Evolutionary conservation across 2,888 invertebrate genomes (phyloP).

Genomic region (Drosophila borealis): DNA sequence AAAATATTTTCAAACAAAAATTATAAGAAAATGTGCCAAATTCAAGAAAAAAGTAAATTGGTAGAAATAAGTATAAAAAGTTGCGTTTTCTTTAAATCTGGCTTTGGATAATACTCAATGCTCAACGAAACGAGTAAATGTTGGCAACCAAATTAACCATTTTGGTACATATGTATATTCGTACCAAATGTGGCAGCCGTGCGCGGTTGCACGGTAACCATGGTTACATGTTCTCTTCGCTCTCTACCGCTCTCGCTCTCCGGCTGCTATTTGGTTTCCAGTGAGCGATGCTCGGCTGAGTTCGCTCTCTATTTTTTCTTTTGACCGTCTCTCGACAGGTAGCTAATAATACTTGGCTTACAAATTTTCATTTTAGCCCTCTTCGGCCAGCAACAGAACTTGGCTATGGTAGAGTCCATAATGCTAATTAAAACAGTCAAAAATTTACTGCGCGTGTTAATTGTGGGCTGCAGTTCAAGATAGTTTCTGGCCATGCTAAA

Average conservation of each 20-base stretch:
- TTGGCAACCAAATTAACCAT: too few species aligned
- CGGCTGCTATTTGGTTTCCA: slow-evolving; percentile 16
- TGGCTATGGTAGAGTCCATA: slow-evolving; percentile 4
- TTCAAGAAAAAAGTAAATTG: too few species aligned
- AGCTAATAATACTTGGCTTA: slow-evolving; percentile 33
- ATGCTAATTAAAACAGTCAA: slow-evolving; percentile 32
- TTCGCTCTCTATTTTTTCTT: slow-evolving; percentile 2
- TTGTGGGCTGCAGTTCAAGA: slow-evolving; percentile 6
- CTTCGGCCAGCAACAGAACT: slow-evolving; percentile 9
- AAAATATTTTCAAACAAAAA: too few species aligned
- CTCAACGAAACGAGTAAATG: too few species aligned
- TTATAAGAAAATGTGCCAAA: too few species aligned
- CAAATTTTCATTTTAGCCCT: slow-evolving; percentile 13
- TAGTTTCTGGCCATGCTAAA: slow-evolving; percentile 17
- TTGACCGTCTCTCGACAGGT: slow-evolving; percentile 47
- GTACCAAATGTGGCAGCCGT: too few species aligned
- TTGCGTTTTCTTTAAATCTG: too few species aligned
- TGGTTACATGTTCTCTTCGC: slow-evolving; percentile 10
- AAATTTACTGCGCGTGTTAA: slow-evolving; percentile 22
- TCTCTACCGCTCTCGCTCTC: background rate
- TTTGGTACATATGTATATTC: too few species aligned
- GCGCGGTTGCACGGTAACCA: too few species aligned
- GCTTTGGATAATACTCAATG: too few species aligned
- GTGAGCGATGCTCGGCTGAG: slow-evolving; percentile 19
- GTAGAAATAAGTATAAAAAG: too few species aligned